Evolutionary conservation across 2,888 invertebrate species (phyloP).

Genomic region (Sesia apiformis): DNA sequence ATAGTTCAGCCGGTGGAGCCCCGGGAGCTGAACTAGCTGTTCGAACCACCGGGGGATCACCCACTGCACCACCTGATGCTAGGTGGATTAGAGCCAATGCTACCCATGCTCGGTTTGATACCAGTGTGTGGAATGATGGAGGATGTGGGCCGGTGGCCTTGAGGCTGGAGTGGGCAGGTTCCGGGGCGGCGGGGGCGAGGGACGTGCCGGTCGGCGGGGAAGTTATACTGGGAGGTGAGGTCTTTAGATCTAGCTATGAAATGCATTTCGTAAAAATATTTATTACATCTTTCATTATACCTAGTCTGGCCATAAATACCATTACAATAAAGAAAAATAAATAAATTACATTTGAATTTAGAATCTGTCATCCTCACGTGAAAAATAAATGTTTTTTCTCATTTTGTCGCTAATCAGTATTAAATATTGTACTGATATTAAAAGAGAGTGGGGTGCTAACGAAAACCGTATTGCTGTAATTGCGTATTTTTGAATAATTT

Average conservation of each 20-base stretch:
- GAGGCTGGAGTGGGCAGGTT: constrained; percentile 80
- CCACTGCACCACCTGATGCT: constrained; percentile 78
- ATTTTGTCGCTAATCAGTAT: too few species aligned
- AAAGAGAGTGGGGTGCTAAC: too few species aligned
- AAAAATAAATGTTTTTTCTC: too few species aligned
- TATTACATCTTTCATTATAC: too few species aligned
- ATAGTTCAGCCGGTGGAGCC: constrained; percentile 86
- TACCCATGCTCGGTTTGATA: constrained; percentile 85
- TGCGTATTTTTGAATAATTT: too few species aligned
- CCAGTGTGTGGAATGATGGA: constrained; percentile 87
- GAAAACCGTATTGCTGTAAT: too few species aligned
- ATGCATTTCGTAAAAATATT: too few species aligned
- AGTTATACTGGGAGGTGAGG: constrained; percentile 57
- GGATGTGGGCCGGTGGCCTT: constrained; percentile 89
- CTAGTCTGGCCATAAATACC: too few species aligned
- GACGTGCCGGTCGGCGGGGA: constrained; percentile 64
- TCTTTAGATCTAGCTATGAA: neutral
- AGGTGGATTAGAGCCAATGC: constrained; percentile 86
- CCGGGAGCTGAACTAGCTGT: constrained; percentile 83
- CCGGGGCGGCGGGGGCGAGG: constrained; percentile 57
- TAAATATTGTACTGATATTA: too few species aligned
- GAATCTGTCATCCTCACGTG: too few species aligned
- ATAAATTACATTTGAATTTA: too few species aligned
- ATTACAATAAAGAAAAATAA: too few species aligned
- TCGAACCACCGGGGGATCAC: constrained; percentile 85